These are phyloP conservation scores for Drosophila affinis DNA, from an alignment of 2,888 invertebrate species.

Conservation along the genomic window DNA sequence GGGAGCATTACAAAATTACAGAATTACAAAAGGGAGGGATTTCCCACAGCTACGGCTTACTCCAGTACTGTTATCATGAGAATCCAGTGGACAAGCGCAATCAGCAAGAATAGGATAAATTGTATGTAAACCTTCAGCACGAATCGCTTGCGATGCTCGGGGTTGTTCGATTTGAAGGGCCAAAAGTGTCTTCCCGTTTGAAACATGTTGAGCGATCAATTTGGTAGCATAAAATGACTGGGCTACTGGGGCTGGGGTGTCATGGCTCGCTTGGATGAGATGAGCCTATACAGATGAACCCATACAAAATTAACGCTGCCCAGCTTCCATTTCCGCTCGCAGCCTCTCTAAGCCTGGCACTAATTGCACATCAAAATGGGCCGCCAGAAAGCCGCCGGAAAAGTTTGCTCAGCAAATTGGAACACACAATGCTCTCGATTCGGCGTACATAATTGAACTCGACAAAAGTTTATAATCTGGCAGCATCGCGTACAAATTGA, in stretches of 20 bases:
- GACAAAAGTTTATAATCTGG: slow-evolving; percentile 68
- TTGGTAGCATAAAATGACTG: slow-evolving; percentile 19
- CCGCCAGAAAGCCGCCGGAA: slow-evolving; percentile 2
- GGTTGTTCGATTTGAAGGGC: slow-evolving; percentile 30
- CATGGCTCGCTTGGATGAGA: slow-evolving; percentile 3
- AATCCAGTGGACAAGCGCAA: slow-evolving; percentile 47
- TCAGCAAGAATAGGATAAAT: slow-evolving; percentile 2
- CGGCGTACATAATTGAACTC: slow-evolving; percentile 65
- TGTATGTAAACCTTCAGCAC: slow-evolving; percentile 11
- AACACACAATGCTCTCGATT: slow-evolving; percentile 21
- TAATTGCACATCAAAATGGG: slow-evolving; percentile 34
- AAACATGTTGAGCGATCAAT: slow-evolving; percentile 50
- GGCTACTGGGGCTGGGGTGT: not conserved
- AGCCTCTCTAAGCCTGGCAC: not conserved
- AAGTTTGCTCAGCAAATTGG: slow-evolving; percentile 40
- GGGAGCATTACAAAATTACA: too few relatives aligned
- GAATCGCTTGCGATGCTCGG: slow-evolving; percentile 27
- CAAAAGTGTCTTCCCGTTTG: slow-evolving; percentile 24
- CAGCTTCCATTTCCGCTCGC: not conserved
- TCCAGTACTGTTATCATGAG: not conserved
- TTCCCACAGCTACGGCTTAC: slow-evolving; percentile 18
- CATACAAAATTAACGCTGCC: slow-evolving; percentile 13
- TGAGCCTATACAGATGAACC: slow-evolving; percentile 1
- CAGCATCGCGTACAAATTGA: slow-evolving; percentile 70
- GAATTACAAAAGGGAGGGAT: not conserved